Evolutionary conservation across 2,113 vertebrate species (phyloP).

Genomic region (Todiramphus chloris): DNA sequence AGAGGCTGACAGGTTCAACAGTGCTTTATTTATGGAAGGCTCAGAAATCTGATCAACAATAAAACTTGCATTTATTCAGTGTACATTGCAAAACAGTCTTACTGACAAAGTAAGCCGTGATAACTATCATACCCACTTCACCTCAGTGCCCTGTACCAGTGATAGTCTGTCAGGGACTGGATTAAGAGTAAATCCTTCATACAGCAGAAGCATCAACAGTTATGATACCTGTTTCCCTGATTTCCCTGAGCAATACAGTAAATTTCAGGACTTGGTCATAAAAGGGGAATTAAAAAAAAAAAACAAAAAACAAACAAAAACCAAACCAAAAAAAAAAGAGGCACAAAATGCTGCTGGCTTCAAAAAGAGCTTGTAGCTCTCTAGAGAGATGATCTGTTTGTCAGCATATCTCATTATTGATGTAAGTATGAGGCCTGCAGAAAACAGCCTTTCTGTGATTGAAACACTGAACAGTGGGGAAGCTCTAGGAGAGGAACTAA

Average conservation of each 20-base stretch:
- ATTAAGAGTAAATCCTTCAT: not conserved
- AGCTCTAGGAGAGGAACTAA: not conserved
- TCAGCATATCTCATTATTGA: not conserved
- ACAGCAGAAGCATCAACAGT: accelerated
- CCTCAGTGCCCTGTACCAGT: too few species aligned
- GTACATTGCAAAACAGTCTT: not conserved
- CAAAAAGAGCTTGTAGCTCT: not conserved
- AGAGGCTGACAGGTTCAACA: not conserved
- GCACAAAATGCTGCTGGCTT: not conserved
- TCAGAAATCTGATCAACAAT: not conserved
- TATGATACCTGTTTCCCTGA: not conserved
- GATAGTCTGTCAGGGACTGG: not conserved
- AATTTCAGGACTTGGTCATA: not conserved
- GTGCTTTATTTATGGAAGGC: not conserved
- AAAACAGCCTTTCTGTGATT: not conserved
- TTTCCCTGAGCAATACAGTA: not conserved
- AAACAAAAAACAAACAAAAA: too few species aligned
- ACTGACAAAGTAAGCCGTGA: not conserved
- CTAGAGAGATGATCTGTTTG: not conserved
- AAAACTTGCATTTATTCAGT: not conserved
- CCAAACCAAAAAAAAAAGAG: not conserved
- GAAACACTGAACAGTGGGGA: not conserved
- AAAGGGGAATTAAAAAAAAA: not conserved
- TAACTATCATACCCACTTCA: not conserved
- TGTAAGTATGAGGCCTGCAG: not conserved